Percentiles rank a stretch among this genome's conserved stretches.
Conservation (phyloP, 2,113 vertebrate species). For the Apus apus region DNA sequence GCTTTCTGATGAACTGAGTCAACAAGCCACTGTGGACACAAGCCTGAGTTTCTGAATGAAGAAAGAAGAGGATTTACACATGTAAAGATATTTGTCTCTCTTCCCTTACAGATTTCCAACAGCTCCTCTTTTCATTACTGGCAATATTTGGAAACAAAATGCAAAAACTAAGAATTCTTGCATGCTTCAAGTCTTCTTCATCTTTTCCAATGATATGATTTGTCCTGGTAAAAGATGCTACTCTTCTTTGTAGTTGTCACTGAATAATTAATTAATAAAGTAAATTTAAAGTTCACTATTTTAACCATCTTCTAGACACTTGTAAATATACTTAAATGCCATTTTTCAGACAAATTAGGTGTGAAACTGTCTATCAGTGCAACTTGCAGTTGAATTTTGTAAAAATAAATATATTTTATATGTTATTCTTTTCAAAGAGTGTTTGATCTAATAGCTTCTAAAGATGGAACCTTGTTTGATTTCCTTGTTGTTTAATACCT, state of each 20-base stretch:
- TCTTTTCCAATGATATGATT: not conserved
- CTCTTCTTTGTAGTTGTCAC: not conserved
- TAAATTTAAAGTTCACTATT: not conserved
- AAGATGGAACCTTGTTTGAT: slow-evolving; percentile 36
- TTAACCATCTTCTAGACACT: not conserved
- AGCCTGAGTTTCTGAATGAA: slow-evolving; percentile 35
- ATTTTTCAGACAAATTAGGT: slow-evolving; percentile 15
- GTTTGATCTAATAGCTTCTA: slow-evolving; percentile 56
- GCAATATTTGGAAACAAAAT: not conserved
- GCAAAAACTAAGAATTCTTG: not conserved
- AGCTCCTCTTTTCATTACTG: not conserved
- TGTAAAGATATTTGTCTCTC: slow-evolving; percentile 16
- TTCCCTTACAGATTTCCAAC: not conserved
- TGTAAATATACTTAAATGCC: not conserved
- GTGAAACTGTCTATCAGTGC: not conserved
- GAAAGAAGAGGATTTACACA: slow-evolving; percentile 11
- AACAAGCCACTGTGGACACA: slow-evolving; percentile 36
- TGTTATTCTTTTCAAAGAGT: slow-evolving; percentile 49
- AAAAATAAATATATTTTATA: slow-evolving; percentile 37
- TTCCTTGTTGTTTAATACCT: slow-evolving; percentile 3
- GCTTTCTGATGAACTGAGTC: slow-evolving; percentile 25
- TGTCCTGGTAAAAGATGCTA: not conserved
- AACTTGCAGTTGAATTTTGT: slow-evolving; percentile 4
- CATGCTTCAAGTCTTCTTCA: not conserved
- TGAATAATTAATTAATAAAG: not conserved